These are phyloP conservation scores for Choristoneura fumiferana DNA, from an alignment of 1,140 invertebrate species.

Conservation along the genomic window DNA sequence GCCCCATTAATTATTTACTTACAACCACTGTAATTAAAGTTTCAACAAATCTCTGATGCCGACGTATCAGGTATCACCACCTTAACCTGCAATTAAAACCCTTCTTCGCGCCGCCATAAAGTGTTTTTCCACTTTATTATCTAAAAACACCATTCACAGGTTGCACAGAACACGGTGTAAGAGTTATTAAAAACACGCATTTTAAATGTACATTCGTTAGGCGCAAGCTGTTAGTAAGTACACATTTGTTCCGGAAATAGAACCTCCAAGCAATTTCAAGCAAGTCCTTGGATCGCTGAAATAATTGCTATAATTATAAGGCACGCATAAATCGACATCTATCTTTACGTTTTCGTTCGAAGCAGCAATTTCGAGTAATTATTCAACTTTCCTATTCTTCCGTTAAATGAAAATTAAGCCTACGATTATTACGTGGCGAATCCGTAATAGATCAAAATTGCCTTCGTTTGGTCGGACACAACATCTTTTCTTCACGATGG, in stretches of 20 bases:
- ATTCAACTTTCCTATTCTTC: constrained; percentile 14
- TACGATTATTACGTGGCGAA: background rate
- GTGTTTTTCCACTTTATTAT: constrained; percentile 26
- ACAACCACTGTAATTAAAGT: constrained; percentile 59
- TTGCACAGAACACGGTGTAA: background rate
- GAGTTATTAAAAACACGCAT: background rate
- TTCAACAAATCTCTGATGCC: constrained; percentile 56
- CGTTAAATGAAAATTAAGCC: constrained; percentile 10
- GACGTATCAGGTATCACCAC: constrained; percentile 29
- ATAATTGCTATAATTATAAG: constrained; percentile 16
- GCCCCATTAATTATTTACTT: constrained; percentile 48
- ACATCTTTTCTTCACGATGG: constrained; percentile 14
- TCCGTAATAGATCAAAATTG: constrained; percentile 17
- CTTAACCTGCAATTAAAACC: constrained; percentile 13
- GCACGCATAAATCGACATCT: constrained; percentile 13
- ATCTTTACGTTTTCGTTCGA: background rate
- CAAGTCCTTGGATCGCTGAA: constrained; percentile 6
- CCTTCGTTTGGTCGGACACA: constrained; percentile 15
- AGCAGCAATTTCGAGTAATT: constrained; percentile 11
- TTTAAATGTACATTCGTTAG: background rate
- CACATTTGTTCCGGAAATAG: constrained; percentile 14
- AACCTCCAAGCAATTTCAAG: background rate
- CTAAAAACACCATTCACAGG: background rate
- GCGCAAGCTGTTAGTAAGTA: background rate
- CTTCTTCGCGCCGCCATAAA: constrained; percentile 23